phyloP scores from a whole-genome alignment of 1,140 invertebrate species.

The Musca domestica region DNA sequence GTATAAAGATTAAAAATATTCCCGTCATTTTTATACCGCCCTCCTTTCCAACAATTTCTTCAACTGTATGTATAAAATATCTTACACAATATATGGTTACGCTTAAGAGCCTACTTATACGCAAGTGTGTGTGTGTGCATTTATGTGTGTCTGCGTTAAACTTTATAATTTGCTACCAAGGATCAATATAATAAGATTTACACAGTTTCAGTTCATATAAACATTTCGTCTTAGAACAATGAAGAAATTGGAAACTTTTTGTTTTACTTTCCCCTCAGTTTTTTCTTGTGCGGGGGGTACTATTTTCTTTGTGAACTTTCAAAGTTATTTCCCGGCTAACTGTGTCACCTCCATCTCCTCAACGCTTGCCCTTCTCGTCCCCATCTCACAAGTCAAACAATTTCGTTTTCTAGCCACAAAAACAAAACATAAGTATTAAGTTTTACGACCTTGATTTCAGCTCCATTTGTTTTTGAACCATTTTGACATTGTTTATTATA shows the following conservation, averaged over 20 bases:
- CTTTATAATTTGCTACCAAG: background rate
- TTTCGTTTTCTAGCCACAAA: no score
- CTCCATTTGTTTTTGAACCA: background rate
- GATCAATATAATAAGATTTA: slow-evolving; percentile 16
- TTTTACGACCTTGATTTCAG: slow-evolving; percentile 17
- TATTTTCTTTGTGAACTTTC: background rate
- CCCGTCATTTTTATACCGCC: no score
- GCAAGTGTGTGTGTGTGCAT: background rate
- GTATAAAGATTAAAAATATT: no score
- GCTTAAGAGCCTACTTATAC: no score
- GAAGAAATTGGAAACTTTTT: background rate
- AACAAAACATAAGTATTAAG: background rate
- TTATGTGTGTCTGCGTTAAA: background rate
- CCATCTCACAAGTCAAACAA: no score
- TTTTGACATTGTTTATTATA: no score
- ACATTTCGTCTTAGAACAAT: background rate
- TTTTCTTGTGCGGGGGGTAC: background rate
- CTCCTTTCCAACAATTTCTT: no score
- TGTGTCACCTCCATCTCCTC: no score
- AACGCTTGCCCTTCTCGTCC: background rate
- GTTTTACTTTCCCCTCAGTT: background rate
- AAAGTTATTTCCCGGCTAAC: no score
- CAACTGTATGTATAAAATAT: no score
- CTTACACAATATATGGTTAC: no score
- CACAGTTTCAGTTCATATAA: background rate